These are phyloP conservation scores for Boulengeromyrus knoepffleri DNA, from an alignment of 2,113 vertebrate species.

Conservation along the genomic window DNA sequence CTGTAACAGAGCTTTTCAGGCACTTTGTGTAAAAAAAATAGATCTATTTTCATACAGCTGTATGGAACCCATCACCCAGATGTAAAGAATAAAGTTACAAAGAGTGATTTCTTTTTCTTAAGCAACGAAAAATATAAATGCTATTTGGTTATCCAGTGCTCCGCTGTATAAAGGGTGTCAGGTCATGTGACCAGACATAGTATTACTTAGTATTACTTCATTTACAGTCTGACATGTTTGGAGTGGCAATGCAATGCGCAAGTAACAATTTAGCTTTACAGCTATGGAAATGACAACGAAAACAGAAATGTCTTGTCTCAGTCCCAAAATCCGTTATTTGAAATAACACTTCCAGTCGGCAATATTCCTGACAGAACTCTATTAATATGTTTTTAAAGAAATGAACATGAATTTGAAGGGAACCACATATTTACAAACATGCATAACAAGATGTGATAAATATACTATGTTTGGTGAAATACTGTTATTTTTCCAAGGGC, in stretches of 20 bases:
- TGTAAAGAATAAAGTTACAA: conserved; percentile 12
- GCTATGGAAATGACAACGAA: not conserved
- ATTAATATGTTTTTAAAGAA: not conserved
- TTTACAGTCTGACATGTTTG: not conserved
- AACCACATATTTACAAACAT: conserved; percentile 17
- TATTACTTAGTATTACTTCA: not conserved
- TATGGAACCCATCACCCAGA: conserved; percentile 14
- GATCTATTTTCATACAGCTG: conserved; percentile 7
- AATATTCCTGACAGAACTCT: not conserved
- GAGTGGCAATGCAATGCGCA: not conserved
- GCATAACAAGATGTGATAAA: conserved; percentile 6
- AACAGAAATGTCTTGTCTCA: not conserved
- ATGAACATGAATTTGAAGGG: not conserved
- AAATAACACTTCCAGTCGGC: not conserved
- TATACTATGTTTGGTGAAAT: not conserved
- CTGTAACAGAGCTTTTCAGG: conserved; percentile 27
- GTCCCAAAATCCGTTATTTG: not conserved
- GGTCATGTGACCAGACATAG: not conserved
- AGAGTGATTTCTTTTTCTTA: conserved; percentile 5
- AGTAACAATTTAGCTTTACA: not conserved
- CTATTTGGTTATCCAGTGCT: conserved; percentile 19
- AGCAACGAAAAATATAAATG: not conserved
- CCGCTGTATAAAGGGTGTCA: not conserved
- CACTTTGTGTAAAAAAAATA: conserved; percentile 29
- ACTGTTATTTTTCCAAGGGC: not conserved